A percentile compares a stretch with the other conserved stretches of the same genome.
These are phyloP conservation scores for Serranus cabrilla DNA, from an alignment of 2,797 vertebrate genomes.

Conservation along the genomic window DNA sequence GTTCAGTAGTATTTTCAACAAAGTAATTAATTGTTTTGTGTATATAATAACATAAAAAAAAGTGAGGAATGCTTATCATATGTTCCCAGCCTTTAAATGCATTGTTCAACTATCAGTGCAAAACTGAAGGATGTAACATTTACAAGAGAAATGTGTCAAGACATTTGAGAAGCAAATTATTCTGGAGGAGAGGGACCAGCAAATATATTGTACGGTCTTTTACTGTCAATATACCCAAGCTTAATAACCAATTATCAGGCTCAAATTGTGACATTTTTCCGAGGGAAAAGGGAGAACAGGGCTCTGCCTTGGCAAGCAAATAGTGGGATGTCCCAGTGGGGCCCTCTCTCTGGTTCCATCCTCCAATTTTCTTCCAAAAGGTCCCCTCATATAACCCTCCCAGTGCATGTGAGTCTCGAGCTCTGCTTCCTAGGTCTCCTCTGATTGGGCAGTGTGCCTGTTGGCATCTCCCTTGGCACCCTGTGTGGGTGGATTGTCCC, in stretches of 20 bases:
- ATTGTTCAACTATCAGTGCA: neutral
- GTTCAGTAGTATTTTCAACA: neutral
- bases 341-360: conserved; percentile 59
- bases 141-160: neutral
- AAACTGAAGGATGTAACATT: neutral
- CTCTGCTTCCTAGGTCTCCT: conserved; percentile 66
- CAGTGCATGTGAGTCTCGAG: conserved; percentile 54
- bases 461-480: conserved; percentile 75
- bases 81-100: neutral
- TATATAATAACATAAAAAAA: neutral
- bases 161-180: neutral
- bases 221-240: conserved; percentile 1
- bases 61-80: neutral
- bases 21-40: neutral
- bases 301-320: conserved; percentile 51
- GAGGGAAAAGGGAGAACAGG: conserved; percentile 12
- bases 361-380: conserved; percentile 35
- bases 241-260: conserved; percentile 30
- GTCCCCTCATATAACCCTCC: conserved; percentile 59
- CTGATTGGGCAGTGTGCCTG: conserved; percentile 78
- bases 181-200: neutral
- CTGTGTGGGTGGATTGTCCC: conserved; percentile 80
- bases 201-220: neutral
- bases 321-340: conserved; percentile 66
- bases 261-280: conserved; percentile 44